Conservation (phyloP, 2,797 vertebrate genomes). For the Eleutherodactylus coqui region DNA sequence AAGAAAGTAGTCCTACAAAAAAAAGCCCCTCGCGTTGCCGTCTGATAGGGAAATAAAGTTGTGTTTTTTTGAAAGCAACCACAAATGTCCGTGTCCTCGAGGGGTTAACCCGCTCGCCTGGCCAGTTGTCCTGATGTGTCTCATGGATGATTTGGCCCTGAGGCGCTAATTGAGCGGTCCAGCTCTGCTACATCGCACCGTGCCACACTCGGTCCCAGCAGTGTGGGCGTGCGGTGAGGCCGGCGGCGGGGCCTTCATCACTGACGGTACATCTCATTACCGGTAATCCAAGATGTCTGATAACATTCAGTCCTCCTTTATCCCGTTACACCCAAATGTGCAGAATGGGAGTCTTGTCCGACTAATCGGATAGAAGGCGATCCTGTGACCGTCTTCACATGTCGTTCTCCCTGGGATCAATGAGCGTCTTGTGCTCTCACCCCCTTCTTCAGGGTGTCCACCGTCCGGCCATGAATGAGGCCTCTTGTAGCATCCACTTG, state of each 20-base stretch:
- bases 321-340: neutral
- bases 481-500: conserved; percentile 24
- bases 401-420: conserved; percentile 20
- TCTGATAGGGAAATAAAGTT: too few relatives aligned
- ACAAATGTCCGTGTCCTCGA: too few relatives aligned
- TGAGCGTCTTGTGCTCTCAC: conserved; percentile 1
- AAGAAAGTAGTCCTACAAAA: too few relatives aligned
- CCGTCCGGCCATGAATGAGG: neutral
- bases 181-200: neutral
- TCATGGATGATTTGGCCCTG: too few relatives aligned
- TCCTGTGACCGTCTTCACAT: neutral
- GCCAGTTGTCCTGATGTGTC: too few relatives aligned
- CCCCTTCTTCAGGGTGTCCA: too few relatives aligned
- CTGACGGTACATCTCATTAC: neutral
- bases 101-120: too few relatives aligned
- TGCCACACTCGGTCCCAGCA: too few relatives aligned
- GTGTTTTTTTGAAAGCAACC: too few relatives aligned
- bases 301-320: neutral
- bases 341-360: neutral
- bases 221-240: neutral
- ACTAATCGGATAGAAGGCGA: neutral
- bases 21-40: too few relatives aligned
- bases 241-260: too few relatives aligned
- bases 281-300: neutral
- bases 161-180: neutral